Evolutionary conservation across 2,797 vertebrate species (phyloP).

Genomic region (Pseudotriccus pelzelni): DNA sequence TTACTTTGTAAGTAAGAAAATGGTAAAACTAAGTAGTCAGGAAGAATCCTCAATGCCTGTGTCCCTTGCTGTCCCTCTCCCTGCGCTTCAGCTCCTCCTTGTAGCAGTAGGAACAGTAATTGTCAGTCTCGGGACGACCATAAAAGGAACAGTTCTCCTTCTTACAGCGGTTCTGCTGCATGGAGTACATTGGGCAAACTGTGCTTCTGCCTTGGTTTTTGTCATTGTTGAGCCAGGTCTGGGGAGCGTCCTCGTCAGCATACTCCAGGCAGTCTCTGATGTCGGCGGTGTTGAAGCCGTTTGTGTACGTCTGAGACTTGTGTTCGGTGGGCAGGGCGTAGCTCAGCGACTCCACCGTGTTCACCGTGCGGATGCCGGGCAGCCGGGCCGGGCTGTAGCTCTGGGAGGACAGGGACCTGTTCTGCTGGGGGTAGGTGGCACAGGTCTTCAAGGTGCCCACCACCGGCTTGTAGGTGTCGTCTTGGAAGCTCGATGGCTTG

Average conservation of each 20-base stretch:
- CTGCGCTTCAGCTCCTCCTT: constrained; percentile 95
- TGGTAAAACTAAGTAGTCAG: constrained; percentile 64
- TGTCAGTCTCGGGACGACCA: constrained; percentile 94
- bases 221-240: constrained; percentile 88
- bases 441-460: constrained; percentile 93
- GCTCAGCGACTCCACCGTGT: constrained; percentile 87
- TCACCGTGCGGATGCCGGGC: constrained; percentile 87
- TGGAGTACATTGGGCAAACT: constrained; percentile 86
- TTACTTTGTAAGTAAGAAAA: constrained; percentile 73
- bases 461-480: constrained; percentile 86
- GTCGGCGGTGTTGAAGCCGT: constrained; percentile 87
- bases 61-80: constrained; percentile 89
- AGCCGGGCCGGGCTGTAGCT: constrained; percentile 93
- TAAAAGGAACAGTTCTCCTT: constrained; percentile 98
- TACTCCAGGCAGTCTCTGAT: constrained; percentile 91
- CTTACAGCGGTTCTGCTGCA: constrained; percentile 95
- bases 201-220: constrained; percentile 86
- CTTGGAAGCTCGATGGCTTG: constrained; percentile 89
- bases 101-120: constrained; percentile 98
- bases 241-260: constrained; percentile 88
- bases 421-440: constrained; percentile 98
- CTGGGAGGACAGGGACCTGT: constrained; percentile 94
- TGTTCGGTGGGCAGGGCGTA: constrained; percentile 88
- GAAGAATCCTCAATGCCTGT: constrained; percentile 85
- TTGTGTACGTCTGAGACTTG: constrained; percentile 96